Conservation (phyloP, 2,797 vertebrate species). For the Luscinia megarhynchos region DNA sequence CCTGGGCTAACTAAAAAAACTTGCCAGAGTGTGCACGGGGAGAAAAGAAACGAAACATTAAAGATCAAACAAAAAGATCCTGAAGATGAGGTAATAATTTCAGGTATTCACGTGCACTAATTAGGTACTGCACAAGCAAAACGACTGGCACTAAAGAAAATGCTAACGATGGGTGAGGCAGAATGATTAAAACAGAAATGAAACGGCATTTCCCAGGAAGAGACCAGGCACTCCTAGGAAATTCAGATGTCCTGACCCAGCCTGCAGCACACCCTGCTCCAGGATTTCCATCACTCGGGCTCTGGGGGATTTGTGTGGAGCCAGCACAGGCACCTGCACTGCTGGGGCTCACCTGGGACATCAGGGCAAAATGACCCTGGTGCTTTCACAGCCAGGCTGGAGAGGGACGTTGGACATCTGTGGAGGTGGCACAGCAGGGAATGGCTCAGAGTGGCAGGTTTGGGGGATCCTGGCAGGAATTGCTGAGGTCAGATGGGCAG, state of each 20-base stretch:
- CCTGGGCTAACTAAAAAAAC: conserved; percentile 8
- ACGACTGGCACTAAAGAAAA: not conserved
- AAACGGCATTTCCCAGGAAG: not conserved
- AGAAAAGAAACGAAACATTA: conserved; percentile 15
- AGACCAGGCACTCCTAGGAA: not conserved
- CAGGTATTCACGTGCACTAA: not conserved
- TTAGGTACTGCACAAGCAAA: not conserved
- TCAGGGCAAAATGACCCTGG: not conserved
- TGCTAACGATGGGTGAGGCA: not conserved
- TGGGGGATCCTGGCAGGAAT: not conserved
- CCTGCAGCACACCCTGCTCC: not conserved
- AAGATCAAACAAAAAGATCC: conserved; percentile 22
- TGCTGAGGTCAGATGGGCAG: too few species aligned
- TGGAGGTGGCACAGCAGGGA: not conserved
- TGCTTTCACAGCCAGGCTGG: accelerated
- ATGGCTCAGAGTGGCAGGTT: not conserved
- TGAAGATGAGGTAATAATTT: not conserved
- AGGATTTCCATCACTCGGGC: accelerated
- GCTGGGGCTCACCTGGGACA: not conserved
- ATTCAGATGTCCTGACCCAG: not conserved
- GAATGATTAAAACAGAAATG: not conserved
- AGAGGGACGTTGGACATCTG: not conserved
- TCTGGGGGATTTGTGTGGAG: not conserved
- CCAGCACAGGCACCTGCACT: not conserved
- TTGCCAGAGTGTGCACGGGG: not conserved